phyloP scores from a whole-genome alignment of 2,888 invertebrate species.

The Dendrolimus houi region DNA sequence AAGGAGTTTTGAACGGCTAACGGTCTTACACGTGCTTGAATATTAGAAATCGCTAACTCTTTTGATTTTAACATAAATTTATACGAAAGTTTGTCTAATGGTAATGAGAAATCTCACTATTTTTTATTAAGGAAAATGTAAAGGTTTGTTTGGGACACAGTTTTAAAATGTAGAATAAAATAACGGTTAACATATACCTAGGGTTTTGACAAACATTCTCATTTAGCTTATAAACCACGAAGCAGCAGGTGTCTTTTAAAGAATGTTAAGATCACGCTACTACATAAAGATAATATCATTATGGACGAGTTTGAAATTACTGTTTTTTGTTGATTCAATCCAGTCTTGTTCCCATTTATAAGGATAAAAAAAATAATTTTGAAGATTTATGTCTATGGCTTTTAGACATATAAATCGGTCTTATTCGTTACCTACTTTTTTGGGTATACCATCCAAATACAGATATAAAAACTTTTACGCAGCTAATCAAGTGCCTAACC shows the following conservation, averaged over 20 bases:
- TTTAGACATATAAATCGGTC: not conserved
- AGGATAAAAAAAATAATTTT: not conserved
- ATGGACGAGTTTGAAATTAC: constrained; percentile 1
- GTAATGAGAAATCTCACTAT: too few relatives aligned
- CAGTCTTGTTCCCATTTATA: not conserved
- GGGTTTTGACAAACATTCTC: too few relatives aligned
- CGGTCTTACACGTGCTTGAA: not conserved
- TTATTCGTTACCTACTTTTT: not conserved
- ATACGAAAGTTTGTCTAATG: too few relatives aligned
- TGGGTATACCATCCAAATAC: too few relatives aligned
- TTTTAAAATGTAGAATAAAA: too few relatives aligned
- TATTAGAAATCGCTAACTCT: not conserved
- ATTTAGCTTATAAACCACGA: not conserved
- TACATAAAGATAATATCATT: not conserved
- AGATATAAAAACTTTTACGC: too few relatives aligned
- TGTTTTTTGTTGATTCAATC: not conserved
- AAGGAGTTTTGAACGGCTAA: constrained; percentile 27
- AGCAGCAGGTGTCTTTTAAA: not conserved
- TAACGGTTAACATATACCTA: too few relatives aligned
- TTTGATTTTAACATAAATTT: too few relatives aligned
- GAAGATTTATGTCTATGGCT: not conserved
- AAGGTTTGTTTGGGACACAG: too few relatives aligned
- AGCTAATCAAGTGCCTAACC: too few relatives aligned
- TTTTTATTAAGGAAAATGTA: too few relatives aligned
- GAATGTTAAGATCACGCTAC: not conserved